Base-by-base conservation (phyloP, 2,888 invertebrate genomes). In the Schizaphis graminum region DNA sequence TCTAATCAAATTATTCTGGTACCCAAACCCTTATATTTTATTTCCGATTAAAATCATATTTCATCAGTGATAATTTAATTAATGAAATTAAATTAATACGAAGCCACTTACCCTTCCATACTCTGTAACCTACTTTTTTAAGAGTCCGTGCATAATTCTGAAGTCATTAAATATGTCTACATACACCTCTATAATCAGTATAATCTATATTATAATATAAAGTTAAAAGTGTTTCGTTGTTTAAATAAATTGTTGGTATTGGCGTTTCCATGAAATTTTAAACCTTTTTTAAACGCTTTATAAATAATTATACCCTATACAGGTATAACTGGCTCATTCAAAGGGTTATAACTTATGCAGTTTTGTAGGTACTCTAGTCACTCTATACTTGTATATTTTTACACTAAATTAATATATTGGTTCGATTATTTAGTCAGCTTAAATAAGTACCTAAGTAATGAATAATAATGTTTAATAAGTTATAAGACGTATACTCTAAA, bases 11-110 rank as follows among this genome's bases (percentile, higher is more conserved):
- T 91, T 91, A 84, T 84, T 91, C 67, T 77, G 84, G 77, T 91
- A 53, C 41, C 49, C 49, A 41, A 53, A 53, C 26, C 35, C 41
- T 91, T 91, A 77, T 26, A 84, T 84, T 91, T 84, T 91, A 91
- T 91, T 91, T 91, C 77, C 53, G 26, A 91, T 91, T 91, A 91
- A 91, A 90, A 90, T 91, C 91, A 91, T 91, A 91, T 85, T 91
- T 91, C 91, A 85, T 91, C 61, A 56, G 44, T 56, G 91, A 56
- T 85, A 91, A 91, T 91, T 91, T 26, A 91, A 91, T 91, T 91
- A 26, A 3, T 41, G 53, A 91, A 84, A 84, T 91, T 91, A 84
- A 91, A 84, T 91, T 85, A 85, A 84, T 90, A 84, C 10, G 4
- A 41, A 85, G 91, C 41, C 56, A 91, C 85, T 56, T 56, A 84